Base-by-base conservation (phyloP, 1,140 invertebrate genomes). In the Drosophila elegans region DNA sequence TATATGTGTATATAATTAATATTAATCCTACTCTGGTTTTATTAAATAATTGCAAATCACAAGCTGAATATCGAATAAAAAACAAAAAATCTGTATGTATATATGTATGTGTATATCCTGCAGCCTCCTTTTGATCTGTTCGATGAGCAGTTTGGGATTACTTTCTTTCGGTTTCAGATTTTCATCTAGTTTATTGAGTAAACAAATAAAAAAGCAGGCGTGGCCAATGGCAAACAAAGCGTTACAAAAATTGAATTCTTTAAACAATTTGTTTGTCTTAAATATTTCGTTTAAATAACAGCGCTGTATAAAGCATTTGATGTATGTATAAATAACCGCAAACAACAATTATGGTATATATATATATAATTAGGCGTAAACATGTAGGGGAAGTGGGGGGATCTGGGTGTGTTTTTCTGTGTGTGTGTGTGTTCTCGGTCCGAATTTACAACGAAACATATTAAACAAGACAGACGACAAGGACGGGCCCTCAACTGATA, bases 21-120 rank as follows among this genome's bases (percentile, higher is more conserved):
- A 69, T 54, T 76, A 82, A 75, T 42, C 51, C 52, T 83, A 79
- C 16, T 77, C 16, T 69, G 46, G 46, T 77, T 64, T 79, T 77
- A 77, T 86, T 73, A 89, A 89, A 89, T 84, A 80, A 89, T 78
- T 80, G 76, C 76, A 89, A 89, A 88, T 88, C 84, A 89, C 84
- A 88, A 88, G 76, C 80, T 80, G 72, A 88, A 88, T 84, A 84
- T 86, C 72, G 81, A 86, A 79, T 52, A 49, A 89, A 74, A 69
- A 53, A 29, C 9, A 55, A 44, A 55, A 55, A 64, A 16, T 42
- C 3, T 46, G 41, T 54, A 49, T 49, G 63, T 25, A 49, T 21
- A 32, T 52, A 53, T 52, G 38, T 52, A 53, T 52, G 38, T 53
- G 32, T 68, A 38, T 52, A 41, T 71, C 44, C 44, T 69, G 51